Percentiles rank a stretch among this genome's conserved stretches.
Conservation (phyloP, 2,113 vertebrate species). For the Dicentrarchus labrax region DNA sequence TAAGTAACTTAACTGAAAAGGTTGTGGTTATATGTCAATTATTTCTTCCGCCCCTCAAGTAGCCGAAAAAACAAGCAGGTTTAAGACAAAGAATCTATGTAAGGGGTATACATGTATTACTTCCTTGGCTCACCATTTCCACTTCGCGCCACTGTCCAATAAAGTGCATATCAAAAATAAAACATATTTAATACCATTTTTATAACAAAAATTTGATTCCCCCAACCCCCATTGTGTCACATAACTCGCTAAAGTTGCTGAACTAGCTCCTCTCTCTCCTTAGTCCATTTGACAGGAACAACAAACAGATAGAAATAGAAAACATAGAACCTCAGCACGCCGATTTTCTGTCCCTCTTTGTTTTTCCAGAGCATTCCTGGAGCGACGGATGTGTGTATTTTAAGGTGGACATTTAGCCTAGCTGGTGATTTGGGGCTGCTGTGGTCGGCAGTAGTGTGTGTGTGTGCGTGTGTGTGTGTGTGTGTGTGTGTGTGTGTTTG, state of each 20-base stretch:
- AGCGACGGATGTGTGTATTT: constrained; percentile 75
- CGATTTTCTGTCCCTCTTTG: constrained; percentile 57
- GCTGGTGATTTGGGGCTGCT: constrained; percentile 80
- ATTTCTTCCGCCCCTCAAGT: background rate
- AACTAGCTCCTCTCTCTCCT: constrained; percentile 1
- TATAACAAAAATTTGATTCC: background rate
- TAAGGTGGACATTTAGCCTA: constrained; percentile 78
- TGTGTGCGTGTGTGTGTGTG: constrained; percentile 52
- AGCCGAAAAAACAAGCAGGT: background rate
- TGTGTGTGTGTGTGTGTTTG: constrained; percentile 54
- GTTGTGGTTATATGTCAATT: background rate
- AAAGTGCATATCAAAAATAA: background rate
- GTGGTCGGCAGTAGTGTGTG: constrained; percentile 64
- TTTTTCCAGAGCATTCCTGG: constrained; percentile 79
- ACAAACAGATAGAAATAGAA: constrained; percentile 72
- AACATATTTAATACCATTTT: background rate
- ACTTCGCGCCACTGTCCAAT: background rate
- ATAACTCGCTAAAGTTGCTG: constrained; percentile 20
- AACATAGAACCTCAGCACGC: constrained; percentile 54
- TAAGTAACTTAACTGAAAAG: no score
- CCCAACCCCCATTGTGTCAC: background rate
- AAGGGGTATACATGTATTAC: background rate
- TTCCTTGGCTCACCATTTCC: background rate
- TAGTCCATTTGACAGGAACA: constrained; percentile 46
- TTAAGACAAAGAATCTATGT: background rate